Base-by-base conservation (phyloP, 2,888 invertebrate species). In the Rhyacophila evoluta region DNA sequence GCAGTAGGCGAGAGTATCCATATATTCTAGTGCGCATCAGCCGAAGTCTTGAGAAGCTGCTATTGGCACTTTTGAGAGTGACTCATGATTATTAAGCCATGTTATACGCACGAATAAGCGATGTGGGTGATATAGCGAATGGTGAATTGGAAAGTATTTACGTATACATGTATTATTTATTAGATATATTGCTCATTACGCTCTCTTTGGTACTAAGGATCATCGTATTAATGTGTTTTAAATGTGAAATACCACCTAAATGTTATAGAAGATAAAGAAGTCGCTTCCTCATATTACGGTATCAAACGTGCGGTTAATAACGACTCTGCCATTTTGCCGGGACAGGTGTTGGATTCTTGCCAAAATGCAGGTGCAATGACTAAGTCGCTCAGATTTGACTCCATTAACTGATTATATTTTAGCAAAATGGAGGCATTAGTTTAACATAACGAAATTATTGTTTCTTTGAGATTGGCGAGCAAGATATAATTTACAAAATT, bases 291-390 rank as follows among this genome's bases (percentile, higher is more conserved):
- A 55, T 25, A 55, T 55, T 55, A 55, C 55, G 55, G 55, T 55
- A 55, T 55, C 55, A 55, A 33, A 6, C 10, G 25, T 55, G 55
- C 19, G 10, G 55, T 55, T 55, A 55, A 55, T 55, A 55, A 55
- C 19, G 55, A 12, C 55, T 25, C 10, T 19, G 55, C 55, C 15
- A 10, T 25, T 55, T 55, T 25, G 55, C 19, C 55, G 10, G 10
- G 55, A 55, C 55, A 55, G 55, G 55, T 55, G 55, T 25, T 55
- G 55, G 55, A 10, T 25, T 25, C 19, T 4, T 6, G 55, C 55
- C 55, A 55, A 55, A 33, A 55, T 55, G 55, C 55, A 55, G 55
- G 55, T 55, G 55, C 55, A n/a, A 55, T 55, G 19, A 19, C 55
- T 55, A 55, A 55, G 19, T 55, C 55, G 10, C 10, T 55, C 25